Conservation (phyloP, 2,113 vertebrate species). For the Atrichornis clamosus region DNA sequence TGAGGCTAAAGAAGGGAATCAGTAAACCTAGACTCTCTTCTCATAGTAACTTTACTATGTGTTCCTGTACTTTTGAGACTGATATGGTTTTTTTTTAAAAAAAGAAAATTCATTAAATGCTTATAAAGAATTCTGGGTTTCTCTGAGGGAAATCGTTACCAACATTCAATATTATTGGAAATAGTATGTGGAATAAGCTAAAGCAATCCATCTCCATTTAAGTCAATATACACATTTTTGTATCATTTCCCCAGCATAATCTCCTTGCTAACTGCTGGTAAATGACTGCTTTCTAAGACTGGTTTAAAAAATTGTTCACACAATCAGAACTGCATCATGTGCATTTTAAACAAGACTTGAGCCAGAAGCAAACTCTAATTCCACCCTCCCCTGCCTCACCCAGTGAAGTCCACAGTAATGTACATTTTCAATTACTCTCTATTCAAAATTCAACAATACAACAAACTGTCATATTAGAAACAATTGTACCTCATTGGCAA, state of each 20-base stretch:
- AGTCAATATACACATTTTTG: slow-evolving; percentile 45
- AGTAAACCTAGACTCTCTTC: not conserved
- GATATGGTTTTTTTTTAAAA: not conserved
- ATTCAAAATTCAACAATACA: slow-evolving; percentile 57
- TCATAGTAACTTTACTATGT: not conserved
- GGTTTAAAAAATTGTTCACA: slow-evolving; percentile 41
- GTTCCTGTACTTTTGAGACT: not conserved
- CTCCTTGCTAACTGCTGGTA: slow-evolving; percentile 23
- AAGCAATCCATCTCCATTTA: slow-evolving; percentile 42
- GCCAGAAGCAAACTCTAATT: slow-evolving; percentile 42
- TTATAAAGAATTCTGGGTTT: not conserved
- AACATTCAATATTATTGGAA: slow-evolving; percentile 11
- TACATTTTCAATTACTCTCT: slow-evolving; percentile 50
- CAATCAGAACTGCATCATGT: slow-evolving; percentile 27
- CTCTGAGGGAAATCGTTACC: not conserved
- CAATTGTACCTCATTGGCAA: slow-evolving; percentile 35
- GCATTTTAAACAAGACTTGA: slow-evolving; percentile 43
- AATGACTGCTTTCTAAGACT: slow-evolving; percentile 16
- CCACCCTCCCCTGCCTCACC: not conserved
- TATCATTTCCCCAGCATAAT: slow-evolving; percentile 18
- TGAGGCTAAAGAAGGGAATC: not conserved
- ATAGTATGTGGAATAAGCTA: slow-evolving; percentile 6
- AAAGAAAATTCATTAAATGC: slow-evolving; percentile 30
- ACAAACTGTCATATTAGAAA: slow-evolving; percentile 59
- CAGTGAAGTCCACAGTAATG: slow-evolving; percentile 43